Evolutionary conservation across 2,113 vertebrate species (phyloP), one percentile per base, ranked within the genome.

Genomic region (Lamprotornis superbus): DNA sequence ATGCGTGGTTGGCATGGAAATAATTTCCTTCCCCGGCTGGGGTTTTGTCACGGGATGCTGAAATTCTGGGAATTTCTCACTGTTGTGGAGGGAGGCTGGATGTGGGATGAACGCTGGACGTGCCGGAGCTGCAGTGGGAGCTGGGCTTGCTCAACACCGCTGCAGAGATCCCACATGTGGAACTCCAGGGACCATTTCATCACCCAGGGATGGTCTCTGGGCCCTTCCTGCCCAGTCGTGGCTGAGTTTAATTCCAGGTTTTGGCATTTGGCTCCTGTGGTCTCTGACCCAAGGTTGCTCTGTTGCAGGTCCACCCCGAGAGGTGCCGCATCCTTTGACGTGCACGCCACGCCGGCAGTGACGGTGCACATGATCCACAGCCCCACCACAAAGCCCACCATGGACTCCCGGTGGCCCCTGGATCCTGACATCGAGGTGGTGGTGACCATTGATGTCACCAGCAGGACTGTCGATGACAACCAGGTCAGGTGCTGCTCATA

Each of bases 241-340:
- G 52, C 73, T 21, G 31, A 47, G 81, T 87, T 91, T 82, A 79
- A 90, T 93, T 90, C 75, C 61, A 33, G 78, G 49, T 12, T 46
- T 1, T 1, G 7, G 40, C 27, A 2, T 16, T 42, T 3, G 78
- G 53, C n/a, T 81, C 8, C 52, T 13, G 16, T 25, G 82, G 56
- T 55, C 15, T 19, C 9, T 73, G 56, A 90, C 7, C 23, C 39
- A 3, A 6, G 1, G 1, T 35, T 22, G 14, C 40, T 57, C 25
- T 12, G 9, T 95, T 92, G 11, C 91, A 98, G 98, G 57, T 98
- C 85, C 33, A 91, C 68, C 22, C 98, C 98, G 7, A 37, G n/a
- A 21, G 96, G 47, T 4, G 97, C 90, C 33, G 68, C 42, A 0
- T 89, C 92, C 40, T 98, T 98, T 3, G 88, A 98, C 12, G 78